These are phyloP conservation scores for Esox lucius DNA, from an alignment of 2,797 vertebrate species.

Conservation along the genomic window DNA sequence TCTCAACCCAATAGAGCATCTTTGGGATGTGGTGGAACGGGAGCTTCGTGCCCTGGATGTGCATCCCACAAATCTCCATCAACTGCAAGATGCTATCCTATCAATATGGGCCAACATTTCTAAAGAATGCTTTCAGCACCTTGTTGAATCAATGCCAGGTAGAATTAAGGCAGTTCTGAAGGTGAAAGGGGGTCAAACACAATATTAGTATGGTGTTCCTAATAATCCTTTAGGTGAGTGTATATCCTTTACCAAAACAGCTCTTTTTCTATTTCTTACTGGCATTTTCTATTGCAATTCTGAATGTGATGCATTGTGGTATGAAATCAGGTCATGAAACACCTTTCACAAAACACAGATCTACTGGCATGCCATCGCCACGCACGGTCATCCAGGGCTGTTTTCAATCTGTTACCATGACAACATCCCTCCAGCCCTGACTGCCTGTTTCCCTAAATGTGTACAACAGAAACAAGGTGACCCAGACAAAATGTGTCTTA, in stretches of 20 bases:
- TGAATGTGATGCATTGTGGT: slow-evolving; percentile 46
- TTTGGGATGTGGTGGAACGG: too few relatives aligned
- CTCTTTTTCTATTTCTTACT: background rate
- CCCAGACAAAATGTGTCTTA: slow-evolving; percentile 42
- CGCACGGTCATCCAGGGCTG: slow-evolving; percentile 60
- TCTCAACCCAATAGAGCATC: too few relatives aligned
- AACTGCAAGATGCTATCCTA: too few relatives aligned
- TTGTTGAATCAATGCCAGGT: too few relatives aligned
- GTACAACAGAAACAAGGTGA: slow-evolving; percentile 61
- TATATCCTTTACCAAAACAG: background rate
- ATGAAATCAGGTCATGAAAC: slow-evolving; percentile 49
- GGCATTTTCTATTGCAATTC: background rate
- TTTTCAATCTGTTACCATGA: slow-evolving; percentile 69
- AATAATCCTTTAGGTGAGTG: too few relatives aligned
- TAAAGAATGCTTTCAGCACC: too few relatives aligned
- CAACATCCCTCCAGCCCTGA: slow-evolving; percentile 51
- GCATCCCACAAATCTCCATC: too few relatives aligned
- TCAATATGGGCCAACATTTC: too few relatives aligned
- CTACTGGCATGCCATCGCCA: slow-evolving; percentile 50
- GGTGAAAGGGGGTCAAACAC: too few relatives aligned
- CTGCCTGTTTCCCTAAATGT: slow-evolving; percentile 45
- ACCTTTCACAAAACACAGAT: slow-evolving; percentile 41
- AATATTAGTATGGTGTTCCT: too few relatives aligned
- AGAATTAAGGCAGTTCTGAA: too few relatives aligned
- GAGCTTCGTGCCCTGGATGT: too few relatives aligned